phyloP scores from a whole-genome alignment of 92 coral and sea anemone genomes.

The Paramuricea clavata region DNA sequence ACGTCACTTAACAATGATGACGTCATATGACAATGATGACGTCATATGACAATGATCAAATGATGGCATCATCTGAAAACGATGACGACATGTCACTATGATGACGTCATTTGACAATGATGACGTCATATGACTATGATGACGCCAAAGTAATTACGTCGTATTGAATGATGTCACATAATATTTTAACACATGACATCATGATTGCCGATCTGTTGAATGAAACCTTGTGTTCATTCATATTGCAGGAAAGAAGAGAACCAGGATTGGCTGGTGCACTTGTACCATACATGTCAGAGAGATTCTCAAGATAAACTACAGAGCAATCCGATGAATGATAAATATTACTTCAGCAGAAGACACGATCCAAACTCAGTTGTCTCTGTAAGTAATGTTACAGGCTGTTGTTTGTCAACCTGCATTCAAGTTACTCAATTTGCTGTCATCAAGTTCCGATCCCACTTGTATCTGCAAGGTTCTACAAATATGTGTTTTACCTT shows the following conservation, averaged over 20 bases:
- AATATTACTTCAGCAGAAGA: slow-evolving; percentile 47
- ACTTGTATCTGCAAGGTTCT: no score
- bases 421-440: no score
- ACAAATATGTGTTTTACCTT: no score
- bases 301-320: slow-evolving; percentile 16
- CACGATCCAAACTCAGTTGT: slow-evolving; percentile 41
- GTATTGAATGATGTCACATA: no score
- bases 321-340: slow-evolving; percentile 37
- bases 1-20: not conserved
- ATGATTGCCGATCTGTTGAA: not conserved
- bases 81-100: no score
- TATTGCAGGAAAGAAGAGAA: slow-evolving; percentile 80
- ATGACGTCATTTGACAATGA: not conserved
- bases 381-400: slow-evolving; percentile 40
- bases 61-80: no score
- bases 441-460: no score
- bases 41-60: no score
- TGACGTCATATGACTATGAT: not conserved
- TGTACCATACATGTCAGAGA: slow-evolving; percentile 93
- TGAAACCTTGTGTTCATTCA: not conserved
- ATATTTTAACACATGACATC: not conserved
- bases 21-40: not conserved
- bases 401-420: no score
- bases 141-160: no score
- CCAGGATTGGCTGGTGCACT: slow-evolving; percentile 85